phyloP scores from a whole-genome alignment of 2,797 vertebrate genomes.

The Borostomias antarcticus region DNA sequence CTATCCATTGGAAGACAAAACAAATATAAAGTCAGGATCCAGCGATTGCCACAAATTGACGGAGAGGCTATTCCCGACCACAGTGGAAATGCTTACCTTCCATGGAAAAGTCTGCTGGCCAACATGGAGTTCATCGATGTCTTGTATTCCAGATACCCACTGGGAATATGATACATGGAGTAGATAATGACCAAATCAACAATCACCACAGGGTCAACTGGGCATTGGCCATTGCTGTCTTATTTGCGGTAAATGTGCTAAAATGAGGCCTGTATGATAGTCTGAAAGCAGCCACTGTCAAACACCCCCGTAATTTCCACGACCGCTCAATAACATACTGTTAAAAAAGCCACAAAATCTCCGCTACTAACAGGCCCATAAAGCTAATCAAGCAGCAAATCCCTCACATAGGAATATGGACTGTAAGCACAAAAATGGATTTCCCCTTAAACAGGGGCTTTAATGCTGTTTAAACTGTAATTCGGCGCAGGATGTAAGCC shows the following conservation, averaged over 20 bases:
- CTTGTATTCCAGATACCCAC: conserved; percentile 93
- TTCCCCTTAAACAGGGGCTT: conserved; percentile 40
- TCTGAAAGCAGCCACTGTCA: conserved; percentile 34
- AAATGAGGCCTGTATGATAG: conserved; percentile 39
- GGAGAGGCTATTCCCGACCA: conserved; percentile 64
- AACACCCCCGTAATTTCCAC: conserved; percentile 42
- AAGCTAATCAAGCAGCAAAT: conserved; percentile 61
- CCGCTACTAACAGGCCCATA: conserved; percentile 33
- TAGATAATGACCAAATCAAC: conserved; percentile 65
- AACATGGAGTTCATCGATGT: conserved; percentile 96
- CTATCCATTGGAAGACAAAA: conserved; percentile 68
- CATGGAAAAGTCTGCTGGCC: conserved; percentile 92
- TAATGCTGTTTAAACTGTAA: conserved; percentile 33
- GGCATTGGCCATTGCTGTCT: conserved; percentile 12
- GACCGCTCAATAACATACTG: conserved; percentile 49
- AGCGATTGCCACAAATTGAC: conserved; percentile 62
- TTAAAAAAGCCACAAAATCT: conserved; percentile 50
- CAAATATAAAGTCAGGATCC: conserved; percentile 54
- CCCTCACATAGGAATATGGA: conserved; percentile 49
- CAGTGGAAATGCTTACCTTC: conserved; percentile 85
- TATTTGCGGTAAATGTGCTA: conserved; percentile 53
- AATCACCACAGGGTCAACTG: conserved; percentile 42
- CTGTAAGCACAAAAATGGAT: conserved; percentile 53
- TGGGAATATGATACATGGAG: conserved; percentile 57
- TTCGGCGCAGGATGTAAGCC: conserved; percentile 12